Evolutionary conservation across 2,113 vertebrate species (phyloP), one percentile per base, ranked within the genome.

Genomic region (Lathamus discolor): DNA sequence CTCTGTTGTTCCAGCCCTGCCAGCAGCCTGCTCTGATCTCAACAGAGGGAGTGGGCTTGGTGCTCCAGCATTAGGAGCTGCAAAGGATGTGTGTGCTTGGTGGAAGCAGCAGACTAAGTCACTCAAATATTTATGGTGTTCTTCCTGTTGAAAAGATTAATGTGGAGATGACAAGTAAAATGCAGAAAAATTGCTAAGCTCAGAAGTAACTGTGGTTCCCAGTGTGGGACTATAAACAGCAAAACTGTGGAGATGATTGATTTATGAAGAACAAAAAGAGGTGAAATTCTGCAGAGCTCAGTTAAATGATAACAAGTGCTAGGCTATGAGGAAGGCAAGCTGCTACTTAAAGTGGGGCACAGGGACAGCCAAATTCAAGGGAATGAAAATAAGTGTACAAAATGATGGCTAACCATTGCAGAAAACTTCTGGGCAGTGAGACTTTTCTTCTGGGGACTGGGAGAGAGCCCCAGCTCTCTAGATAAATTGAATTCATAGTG

Each of bases 11-110:
- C 68, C 72, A 94, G 49, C 79, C 28, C 77, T 95, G 57, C 69
- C 66, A 83, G 79, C 79, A 90, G 76, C 76, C 68, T 77, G n/a
- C 76, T 92, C 74, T 91, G 81, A 83, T 94, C 88, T 64, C 85
- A 83, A 31, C 88, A 90, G 92, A 86, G 94, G 88, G 94, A 96
- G 27, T 31, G 68, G 51, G 35, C 61, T 91, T 85, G 73, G 55
- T 77, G 46, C 64, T 95, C 64, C 82, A 39, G 85, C 22, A 48
- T 44, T 59, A 92, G 79, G 43, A 89, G 72, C 64, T 92, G 67
- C 68, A 90, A 76, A 95, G 68, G 85, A 93, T 48, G 90, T 31
- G 44, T 52, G 37, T 48, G 35, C 75, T 92, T 80, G 87, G 37
- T 90, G 35, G 85, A 88, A 95, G 76, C 68, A 78, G 59, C 54